These are phyloP conservation scores for Operophtera brumata DNA, from an alignment of 2,888 invertebrate species.

Conservation along the genomic window DNA sequence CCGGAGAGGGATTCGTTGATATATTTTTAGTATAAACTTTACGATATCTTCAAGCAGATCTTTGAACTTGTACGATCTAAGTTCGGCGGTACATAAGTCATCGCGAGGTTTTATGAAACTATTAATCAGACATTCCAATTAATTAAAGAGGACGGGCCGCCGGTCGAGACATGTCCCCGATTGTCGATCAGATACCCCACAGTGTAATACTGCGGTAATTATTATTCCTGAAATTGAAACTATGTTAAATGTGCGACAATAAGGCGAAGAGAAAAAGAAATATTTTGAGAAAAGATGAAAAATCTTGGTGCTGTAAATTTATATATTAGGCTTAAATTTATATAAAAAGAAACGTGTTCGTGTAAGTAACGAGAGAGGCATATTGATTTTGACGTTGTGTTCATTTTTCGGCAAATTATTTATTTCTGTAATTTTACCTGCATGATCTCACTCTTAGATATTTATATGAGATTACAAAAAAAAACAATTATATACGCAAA, in stretches of 20 bases:
- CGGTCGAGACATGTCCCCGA: conserved; percentile 2
- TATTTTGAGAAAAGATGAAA: conserved; percentile 79
- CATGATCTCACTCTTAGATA: conserved; percentile 80
- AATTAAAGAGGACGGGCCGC: background rate
- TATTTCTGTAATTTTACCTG: conserved; percentile 74
- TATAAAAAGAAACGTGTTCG: conserved; percentile 74
- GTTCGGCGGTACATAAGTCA: conserved; percentile 44
- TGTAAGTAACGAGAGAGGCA: conserved; percentile 78
- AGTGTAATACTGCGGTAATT: conserved; percentile 77
- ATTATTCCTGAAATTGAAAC: conserved; percentile 74
- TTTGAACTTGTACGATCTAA: conserved; percentile 63
- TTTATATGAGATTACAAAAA: conserved; percentile 79
- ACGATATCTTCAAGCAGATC: conserved; percentile 46
- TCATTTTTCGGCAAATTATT: conserved; percentile 78
- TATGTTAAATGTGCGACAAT: conserved; percentile 79
- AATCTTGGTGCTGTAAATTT: conserved; percentile 81
- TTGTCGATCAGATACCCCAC: conserved; percentile 32
- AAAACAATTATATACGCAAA: conserved; percentile 68
- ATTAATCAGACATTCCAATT: conserved; percentile 49
- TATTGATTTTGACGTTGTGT: conserved; percentile 77
- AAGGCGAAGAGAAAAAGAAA: conserved; percentile 76
- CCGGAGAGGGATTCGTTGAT: conserved; percentile 42
- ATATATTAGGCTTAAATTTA: conserved; percentile 81
- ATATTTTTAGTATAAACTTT: conserved; percentile 48
- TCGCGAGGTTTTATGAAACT: conserved; percentile 41